Evolutionary conservation across 2,113 vertebrate genomes (phyloP).

Genomic region (Tonatia bakeri): DNA sequence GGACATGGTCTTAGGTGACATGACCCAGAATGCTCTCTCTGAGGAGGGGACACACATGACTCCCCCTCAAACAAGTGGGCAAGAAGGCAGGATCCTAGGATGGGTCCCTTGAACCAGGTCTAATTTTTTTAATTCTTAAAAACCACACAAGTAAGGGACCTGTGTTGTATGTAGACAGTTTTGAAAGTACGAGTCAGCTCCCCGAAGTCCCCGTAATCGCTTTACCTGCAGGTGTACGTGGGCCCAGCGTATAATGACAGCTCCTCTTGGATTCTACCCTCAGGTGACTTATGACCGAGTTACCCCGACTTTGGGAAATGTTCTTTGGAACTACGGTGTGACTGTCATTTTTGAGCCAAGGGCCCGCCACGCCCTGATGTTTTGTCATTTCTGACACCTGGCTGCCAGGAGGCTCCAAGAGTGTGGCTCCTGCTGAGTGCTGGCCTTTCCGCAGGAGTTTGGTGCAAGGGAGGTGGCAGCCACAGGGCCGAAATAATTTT

Average conservation of each 20-base stretch:
- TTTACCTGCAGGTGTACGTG: no score
- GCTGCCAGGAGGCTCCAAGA: neutral
- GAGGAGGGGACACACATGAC: neutral
- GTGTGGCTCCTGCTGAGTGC: no score
- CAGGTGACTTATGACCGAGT: neutral
- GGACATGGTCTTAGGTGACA: neutral
- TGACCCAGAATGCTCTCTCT: neutral
- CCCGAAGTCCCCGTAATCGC: accelerated
- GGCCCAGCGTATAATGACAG: accelerated
- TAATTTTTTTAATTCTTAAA: neutral
- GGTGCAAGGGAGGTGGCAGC: neutral
- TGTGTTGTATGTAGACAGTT: neutral
- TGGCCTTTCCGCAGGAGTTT: neutral
- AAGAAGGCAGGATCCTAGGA: neutral
- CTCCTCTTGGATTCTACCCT: neutral
- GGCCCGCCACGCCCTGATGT: no score
- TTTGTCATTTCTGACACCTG: neutral
- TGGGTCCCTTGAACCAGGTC: neutral
- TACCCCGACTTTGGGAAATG: neutral
- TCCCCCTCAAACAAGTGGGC: neutral
- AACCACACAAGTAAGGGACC: neutral
- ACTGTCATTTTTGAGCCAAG: neutral
- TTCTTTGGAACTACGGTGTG: neutral
- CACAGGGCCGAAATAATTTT: no score
- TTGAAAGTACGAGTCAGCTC: neutral